phyloP scores from a whole-genome alignment of 2,113 vertebrate species.

The Lutjanus erythropterus region DNA sequence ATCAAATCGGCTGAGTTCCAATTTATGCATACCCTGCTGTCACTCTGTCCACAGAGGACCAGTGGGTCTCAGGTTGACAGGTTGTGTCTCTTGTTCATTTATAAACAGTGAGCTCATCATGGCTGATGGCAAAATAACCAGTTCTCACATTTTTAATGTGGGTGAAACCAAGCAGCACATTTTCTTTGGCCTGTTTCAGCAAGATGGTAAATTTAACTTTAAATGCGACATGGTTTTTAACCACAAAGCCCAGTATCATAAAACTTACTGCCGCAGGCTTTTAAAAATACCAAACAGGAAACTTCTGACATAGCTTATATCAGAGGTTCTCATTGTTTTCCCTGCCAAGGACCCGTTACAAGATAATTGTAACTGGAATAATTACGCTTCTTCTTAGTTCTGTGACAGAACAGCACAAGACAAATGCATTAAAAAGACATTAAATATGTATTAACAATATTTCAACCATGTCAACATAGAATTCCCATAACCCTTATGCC shows the following conservation, averaged over 20 bases:
- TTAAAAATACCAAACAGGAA: not conserved
- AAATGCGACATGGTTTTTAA: not conserved
- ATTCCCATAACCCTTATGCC: too few species aligned
- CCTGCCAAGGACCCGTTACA: too few species aligned
- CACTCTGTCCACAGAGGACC: conserved; percentile 21
- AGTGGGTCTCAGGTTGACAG: conserved; percentile 17
- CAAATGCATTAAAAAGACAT: too few species aligned
- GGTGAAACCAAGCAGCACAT: conserved; percentile 49
- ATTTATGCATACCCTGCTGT: conserved; percentile 23
- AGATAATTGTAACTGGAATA: too few species aligned
- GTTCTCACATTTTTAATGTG: conserved; percentile 45
- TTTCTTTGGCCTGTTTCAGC: not conserved
- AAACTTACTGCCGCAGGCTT: not conserved
- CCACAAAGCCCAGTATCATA: not conserved
- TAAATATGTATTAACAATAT: too few species aligned
- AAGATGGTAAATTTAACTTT: conserved; percentile 18
- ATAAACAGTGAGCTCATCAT: conserved; percentile 15
- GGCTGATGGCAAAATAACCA: conserved; percentile 19
- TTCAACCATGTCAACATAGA: too few species aligned
- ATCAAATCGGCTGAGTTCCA: not conserved
- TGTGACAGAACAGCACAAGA: too few species aligned
- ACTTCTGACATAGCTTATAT: not conserved
- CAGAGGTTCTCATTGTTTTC: too few species aligned
- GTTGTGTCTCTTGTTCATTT: conserved; percentile 25
- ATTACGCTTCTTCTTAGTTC: too few species aligned